phyloP scores from a whole-genome alignment of 1,140 invertebrate species.

The Drosophila malerkotliana region DNA sequence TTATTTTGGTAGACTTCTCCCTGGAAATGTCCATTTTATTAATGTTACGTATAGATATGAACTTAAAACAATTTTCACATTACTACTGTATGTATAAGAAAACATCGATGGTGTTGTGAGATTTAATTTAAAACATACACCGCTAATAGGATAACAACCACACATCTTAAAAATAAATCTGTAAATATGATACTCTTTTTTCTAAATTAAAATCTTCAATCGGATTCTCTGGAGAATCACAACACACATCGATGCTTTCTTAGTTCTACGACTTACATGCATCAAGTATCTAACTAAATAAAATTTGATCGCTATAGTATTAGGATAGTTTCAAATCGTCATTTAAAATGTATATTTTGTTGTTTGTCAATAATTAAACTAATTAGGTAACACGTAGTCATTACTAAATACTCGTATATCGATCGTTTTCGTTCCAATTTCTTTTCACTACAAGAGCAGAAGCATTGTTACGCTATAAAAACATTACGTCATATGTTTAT shows the following conservation, averaged over 20 bases:
- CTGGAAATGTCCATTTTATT: neutral
- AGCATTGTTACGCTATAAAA: conserved; percentile 44
- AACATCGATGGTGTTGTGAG: neutral
- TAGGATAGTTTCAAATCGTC: neutral
- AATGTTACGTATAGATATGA: neutral
- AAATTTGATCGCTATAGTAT: neutral
- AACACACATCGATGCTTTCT: neutral
- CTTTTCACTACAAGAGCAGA: neutral
- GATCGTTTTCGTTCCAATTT: conserved; percentile 39
- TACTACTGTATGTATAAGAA: neutral
- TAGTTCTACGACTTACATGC: neutral
- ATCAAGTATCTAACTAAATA: neutral
- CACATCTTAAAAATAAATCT: neutral
- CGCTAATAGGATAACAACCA: neutral
- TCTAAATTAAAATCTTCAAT: neutral
- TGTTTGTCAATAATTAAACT: conserved; percentile 55
- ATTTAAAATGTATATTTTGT: conserved; percentile 3
- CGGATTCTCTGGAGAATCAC: neutral
- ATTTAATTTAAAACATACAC: neutral
- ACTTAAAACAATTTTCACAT: neutral
- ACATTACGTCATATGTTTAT: conserved; percentile 41
- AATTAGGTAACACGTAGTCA: conserved; percentile 76
- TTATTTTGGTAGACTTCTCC: neutral
- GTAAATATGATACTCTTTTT: too few species aligned
- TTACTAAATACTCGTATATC: conserved; percentile 58